A percentile compares a stretch with the other conserved stretches of the same genome.
phyloP scores from a whole-genome alignment of 2,888 invertebrate genomes.

The Apeira syringaria region DNA sequence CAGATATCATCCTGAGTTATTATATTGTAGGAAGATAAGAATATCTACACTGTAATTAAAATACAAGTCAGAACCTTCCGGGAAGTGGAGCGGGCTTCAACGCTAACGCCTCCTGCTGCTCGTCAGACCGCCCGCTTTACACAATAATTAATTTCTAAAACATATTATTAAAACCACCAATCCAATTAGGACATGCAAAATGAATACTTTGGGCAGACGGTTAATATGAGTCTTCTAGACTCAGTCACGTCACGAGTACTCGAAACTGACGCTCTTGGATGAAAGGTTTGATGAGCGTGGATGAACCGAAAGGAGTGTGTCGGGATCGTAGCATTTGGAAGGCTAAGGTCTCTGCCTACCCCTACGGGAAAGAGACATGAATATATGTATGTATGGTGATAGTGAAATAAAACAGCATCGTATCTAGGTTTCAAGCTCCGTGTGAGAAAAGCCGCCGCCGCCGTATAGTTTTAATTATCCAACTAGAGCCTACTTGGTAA shows the following conservation, averaged over 20 bases:
- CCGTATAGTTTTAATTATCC: slow-evolving; percentile 6
- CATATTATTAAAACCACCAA: slow-evolving; percentile 6
- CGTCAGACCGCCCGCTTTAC: slow-evolving; percentile 35
- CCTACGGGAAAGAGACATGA: too few species aligned
- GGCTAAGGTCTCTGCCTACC: too few species aligned
- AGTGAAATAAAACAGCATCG: neutral
- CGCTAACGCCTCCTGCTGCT: slow-evolving; percentile 29
- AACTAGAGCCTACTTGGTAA: slow-evolving; percentile 13
- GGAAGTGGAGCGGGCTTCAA: slow-evolving; percentile 51
- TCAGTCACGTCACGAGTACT: too few species aligned
- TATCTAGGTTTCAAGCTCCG: neutral
- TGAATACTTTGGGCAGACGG: too few species aligned
- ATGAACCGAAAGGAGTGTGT: too few species aligned
- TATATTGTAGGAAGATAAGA: slow-evolving; percentile 45
- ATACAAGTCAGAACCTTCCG: slow-evolving; percentile 62
- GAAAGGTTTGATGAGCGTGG: too few species aligned
- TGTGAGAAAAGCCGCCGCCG: neutral
- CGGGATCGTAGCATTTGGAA: too few species aligned
- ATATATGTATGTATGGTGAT: too few species aligned
- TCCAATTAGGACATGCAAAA: slow-evolving; percentile 1
- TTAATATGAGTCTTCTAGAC: too few species aligned
- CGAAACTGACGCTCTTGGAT: too few species aligned
- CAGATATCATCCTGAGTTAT: slow-evolving; percentile 50
- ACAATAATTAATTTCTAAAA: slow-evolving; percentile 30
- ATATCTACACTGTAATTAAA: slow-evolving; percentile 59